Conservation (phyloP, 2,113 vertebrate species). For the Oryzias curvinotus region DNA sequence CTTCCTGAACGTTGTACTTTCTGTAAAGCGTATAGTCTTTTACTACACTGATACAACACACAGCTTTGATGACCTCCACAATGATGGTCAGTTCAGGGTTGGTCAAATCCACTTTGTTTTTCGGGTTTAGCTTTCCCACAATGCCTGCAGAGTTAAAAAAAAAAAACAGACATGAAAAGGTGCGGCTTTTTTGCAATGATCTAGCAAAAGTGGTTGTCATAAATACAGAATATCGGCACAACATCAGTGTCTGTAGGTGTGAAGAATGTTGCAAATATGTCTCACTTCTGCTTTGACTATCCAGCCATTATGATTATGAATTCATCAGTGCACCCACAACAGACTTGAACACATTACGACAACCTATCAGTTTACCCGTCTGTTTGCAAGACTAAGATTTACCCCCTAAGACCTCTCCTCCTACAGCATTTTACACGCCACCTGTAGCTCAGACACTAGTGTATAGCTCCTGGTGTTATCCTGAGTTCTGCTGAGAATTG, state of each 20-base stretch:
- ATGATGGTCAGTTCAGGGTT: constrained; percentile 91
- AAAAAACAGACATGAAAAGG: not conserved
- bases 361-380: no score
- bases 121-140: constrained; percentile 87
- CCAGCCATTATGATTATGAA: no score
- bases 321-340: no score
- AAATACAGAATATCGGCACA: not conserved
- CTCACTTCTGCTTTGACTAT: no score
- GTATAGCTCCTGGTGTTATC: no score
- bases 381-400: no score
- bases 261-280: not conserved
- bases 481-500: no score
- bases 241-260: not conserved
- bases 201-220: not conserved
- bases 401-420: no score
- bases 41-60: constrained; percentile 93
- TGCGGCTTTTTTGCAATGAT: not conserved
- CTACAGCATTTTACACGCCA: no score
- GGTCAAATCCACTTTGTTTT: constrained; percentile 93
- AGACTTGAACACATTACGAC: no score
- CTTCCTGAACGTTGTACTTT: constrained; percentile 95
- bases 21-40: constrained; percentile 88
- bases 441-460: no score
- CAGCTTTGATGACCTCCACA: constrained; percentile 92
- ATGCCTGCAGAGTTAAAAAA: constrained; percentile 74